phyloP scores from a whole-genome alignment of 2,888 invertebrate genomes.

The Drosophila barbarae region DNA sequence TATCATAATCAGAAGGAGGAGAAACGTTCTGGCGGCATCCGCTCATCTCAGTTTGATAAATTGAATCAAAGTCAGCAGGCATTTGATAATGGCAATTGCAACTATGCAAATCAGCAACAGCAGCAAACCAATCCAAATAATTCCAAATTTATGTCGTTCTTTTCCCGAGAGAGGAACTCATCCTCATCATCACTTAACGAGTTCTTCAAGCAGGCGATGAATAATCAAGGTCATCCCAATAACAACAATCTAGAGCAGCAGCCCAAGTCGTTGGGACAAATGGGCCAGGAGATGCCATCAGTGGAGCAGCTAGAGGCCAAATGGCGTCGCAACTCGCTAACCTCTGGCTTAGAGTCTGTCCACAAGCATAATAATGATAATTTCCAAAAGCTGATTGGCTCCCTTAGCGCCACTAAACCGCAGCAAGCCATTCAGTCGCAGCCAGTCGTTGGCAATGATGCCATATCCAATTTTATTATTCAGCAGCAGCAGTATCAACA shows the following conservation, averaged over 20 bases:
- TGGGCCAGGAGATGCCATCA: constrained; percentile 69
- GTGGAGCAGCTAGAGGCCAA: constrained; percentile 78
- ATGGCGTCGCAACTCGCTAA: constrained; percentile 73
- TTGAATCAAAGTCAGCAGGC: constrained; percentile 44
- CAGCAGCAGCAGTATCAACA: constrained; percentile 76
- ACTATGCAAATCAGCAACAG: constrained; percentile 39
- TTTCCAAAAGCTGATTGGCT: constrained; percentile 76
- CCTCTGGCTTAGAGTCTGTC: constrained; percentile 41
- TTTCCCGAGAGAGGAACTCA: constrained; percentile 47
- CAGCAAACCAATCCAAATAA: constrained; percentile 44
- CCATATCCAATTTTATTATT: constrained; percentile 74
- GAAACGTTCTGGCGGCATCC: constrained; percentile 38
- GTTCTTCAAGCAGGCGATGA: constrained; percentile 75
- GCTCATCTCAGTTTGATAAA: constrained; percentile 58
- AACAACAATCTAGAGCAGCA: constrained; percentile 47
- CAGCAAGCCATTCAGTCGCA: constrained; percentile 28
- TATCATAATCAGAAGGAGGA: constrained; percentile 49
- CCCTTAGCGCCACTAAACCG: constrained; percentile 52
- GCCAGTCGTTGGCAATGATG: constrained; percentile 61
- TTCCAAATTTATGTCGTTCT: constrained; percentile 66
- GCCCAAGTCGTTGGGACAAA: constrained; percentile 50
- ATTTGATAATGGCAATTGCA: constrained; percentile 24
- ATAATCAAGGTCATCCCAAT: constrained; percentile 26
- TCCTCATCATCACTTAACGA: constrained; percentile 76
- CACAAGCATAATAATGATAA: constrained; percentile 64